phyloP scores from a whole-genome alignment of 2,888 invertebrate genomes.

The Micropterix aruncella region DNA sequence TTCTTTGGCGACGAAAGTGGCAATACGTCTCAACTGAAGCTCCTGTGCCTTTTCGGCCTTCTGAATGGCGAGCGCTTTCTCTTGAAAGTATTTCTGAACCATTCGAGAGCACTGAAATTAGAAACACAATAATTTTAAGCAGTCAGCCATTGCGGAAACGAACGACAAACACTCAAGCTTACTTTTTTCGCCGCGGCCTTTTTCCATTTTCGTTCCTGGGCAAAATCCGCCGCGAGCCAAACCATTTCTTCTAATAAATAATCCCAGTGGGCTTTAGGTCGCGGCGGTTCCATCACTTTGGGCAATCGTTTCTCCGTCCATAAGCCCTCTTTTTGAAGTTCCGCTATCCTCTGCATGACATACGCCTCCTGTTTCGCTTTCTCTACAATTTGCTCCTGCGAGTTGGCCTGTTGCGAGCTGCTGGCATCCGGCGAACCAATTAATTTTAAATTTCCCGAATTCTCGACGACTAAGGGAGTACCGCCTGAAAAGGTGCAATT shows the following conservation, averaged over 20 bases:
- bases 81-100: slow-evolving; percentile 84
- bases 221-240: slow-evolving; percentile 96
- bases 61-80: slow-evolving; percentile 78
- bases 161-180: too few relatives aligned
- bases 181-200: slow-evolving; percentile 86
- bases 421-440: slow-evolving; percentile 11
- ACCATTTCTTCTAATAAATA: slow-evolving; percentile 97
- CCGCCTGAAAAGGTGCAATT: slow-evolving; percentile 27
- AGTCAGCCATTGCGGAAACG: too few relatives aligned
- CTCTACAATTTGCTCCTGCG: slow-evolving; percentile 58
- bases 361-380: slow-evolving; percentile 59
- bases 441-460: slow-evolving; percentile 18
- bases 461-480: slow-evolving; percentile 27
- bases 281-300: slow-evolving; percentile 79
- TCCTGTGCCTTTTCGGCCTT: slow-evolving; percentile 88
- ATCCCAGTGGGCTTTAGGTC: slow-evolving; percentile 96
- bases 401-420: slow-evolving; percentile 17
- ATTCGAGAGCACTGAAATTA: slow-evolving; percentile 70
- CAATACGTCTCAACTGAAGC: slow-evolving; percentile 69
- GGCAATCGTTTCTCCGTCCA: slow-evolving; percentile 90
- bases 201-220: slow-evolving; percentile 96
- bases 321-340: slow-evolving; percentile 85
- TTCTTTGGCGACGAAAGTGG: slow-evolving; percentile 84
- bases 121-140: too few relatives aligned
- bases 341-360: slow-evolving; percentile 83